These are phyloP conservation scores for Drosophila lutescens DNA, from an alignment of 2,888 invertebrate species.

Conservation along the genomic window DNA sequence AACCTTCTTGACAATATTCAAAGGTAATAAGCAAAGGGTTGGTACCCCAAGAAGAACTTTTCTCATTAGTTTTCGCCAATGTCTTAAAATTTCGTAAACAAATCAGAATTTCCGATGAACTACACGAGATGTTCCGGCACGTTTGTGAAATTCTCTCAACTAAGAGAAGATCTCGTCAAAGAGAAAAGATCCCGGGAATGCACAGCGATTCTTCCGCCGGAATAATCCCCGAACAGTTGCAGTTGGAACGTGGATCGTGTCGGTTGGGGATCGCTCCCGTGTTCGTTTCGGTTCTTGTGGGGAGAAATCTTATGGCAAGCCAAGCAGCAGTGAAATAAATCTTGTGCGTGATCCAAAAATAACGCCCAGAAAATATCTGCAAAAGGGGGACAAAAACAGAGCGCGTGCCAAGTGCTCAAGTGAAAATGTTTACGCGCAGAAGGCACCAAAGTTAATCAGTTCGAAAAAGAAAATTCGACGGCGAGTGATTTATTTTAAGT, in stretches of 20 bases:
- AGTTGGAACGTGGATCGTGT: conserved; percentile 64
- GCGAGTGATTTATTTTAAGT: conserved; percentile 53
- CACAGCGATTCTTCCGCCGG: conserved; percentile 23
- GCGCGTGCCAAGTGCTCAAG: conserved; percentile 65
- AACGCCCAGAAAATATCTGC: conserved; percentile 28
- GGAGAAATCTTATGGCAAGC: conserved; percentile 29
- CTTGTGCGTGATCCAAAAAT: conserved; percentile 65
- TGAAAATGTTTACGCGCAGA: conserved; percentile 45
- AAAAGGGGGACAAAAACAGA: conserved; percentile 72
- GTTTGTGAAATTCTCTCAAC: conserved; percentile 3
- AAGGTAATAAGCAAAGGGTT: not conserved
- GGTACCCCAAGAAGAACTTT: not conserved
- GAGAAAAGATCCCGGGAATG: conserved; percentile 13
- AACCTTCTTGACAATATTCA: no score
- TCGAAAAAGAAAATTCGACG: conserved; percentile 32
- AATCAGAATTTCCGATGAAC: not conserved
- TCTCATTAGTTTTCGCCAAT: not conserved
- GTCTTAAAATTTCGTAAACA: not conserved
- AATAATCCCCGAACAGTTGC: conserved; percentile 52
- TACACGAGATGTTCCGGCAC: conserved; percentile 6
- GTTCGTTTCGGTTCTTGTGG: conserved; percentile 1
- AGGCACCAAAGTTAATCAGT: conserved; percentile 34
- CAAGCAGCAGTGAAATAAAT: conserved; percentile 61
- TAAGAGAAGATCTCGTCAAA: conserved; percentile 14
- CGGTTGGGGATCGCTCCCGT: conserved; percentile 47